phyloP scores from a whole-genome alignment of 23 tunicate genomes.

The Corella eumyota region DNA sequence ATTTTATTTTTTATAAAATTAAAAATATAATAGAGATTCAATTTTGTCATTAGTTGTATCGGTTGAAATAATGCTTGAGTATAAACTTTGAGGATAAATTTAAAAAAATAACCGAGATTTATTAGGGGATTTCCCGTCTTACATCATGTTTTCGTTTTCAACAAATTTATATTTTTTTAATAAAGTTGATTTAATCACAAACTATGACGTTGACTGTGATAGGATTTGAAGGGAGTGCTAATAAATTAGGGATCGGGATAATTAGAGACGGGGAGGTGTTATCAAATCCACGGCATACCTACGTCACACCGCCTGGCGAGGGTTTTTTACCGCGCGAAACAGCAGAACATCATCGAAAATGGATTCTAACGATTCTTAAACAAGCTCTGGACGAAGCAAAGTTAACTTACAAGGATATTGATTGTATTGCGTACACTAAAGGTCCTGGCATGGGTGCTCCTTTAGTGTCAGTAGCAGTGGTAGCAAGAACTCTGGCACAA shows the following conservation, averaged over 20 bases:
- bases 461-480: slow-evolving; percentile 84
- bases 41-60: no score
- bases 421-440: slow-evolving; percentile 84
- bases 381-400: slow-evolving; percentile 71
- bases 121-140: no score
- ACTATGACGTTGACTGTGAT: no score
- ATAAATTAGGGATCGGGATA: slow-evolving; percentile 95
- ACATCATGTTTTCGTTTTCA: no score
- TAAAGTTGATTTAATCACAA: no score
- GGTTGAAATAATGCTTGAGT: no score
- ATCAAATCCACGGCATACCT: slow-evolving; percentile 92
- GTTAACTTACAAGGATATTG: slow-evolving; percentile 45
- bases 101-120: no score
- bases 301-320: slow-evolving; percentile 85
- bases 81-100: no score
- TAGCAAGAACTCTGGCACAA: slow-evolving; percentile 92
- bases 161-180: no score
- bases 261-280: slow-evolving; percentile 83
- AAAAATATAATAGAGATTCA: no score
- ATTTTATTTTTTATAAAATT: no score
- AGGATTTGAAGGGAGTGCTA: slow-evolving; percentile 97
- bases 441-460: slow-evolving; percentile 99
- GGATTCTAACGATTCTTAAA: slow-evolving; percentile 37
- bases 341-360: slow-evolving; percentile 77
- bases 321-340: slow-evolving; percentile 92